These are phyloP conservation scores for Taxidea taxus DNA, from an alignment of 2,113 vertebrate genomes.

Conservation along the genomic window DNA sequence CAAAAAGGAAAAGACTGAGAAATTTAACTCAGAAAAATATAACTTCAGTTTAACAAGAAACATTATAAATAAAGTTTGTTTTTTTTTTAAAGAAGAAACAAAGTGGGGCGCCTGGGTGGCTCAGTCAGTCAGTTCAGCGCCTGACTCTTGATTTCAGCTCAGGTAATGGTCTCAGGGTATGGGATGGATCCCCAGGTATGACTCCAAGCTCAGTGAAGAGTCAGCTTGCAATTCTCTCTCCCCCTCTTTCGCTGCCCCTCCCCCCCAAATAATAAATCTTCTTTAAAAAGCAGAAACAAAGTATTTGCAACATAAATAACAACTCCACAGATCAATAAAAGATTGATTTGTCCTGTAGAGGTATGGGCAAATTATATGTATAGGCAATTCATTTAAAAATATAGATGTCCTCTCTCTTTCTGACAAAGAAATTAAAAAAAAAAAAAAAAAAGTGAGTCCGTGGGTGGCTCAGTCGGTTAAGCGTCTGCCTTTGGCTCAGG, in stretches of 20 bases:
- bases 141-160: background rate
- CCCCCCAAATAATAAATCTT: background rate
- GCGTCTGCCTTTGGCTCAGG: background rate
- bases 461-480: background rate
- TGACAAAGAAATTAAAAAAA: too few relatives aligned
- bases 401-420: background rate
- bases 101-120: background rate
- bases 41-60: constrained; percentile 3
- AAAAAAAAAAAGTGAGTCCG: background rate
- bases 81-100: background rate
- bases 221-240: too few relatives aligned
- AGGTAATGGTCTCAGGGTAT: too few relatives aligned
- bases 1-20: background rate
- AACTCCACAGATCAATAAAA: background rate
- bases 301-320: background rate
- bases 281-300: background rate
- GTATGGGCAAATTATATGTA: background rate
- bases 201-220: too few relatives aligned
- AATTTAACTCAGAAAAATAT: background rate
- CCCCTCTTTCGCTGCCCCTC: too few relatives aligned
- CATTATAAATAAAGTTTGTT: background rate
- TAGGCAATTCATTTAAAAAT: background rate
- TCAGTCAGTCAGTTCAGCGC: background rate
- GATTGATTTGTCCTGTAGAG: background rate
- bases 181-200: too few relatives aligned